Percentiles rank a stretch among this genome's conserved stretches.
Conservation (phyloP, 1,140 invertebrate species). For the Ruditapes philippinarum region DNA sequence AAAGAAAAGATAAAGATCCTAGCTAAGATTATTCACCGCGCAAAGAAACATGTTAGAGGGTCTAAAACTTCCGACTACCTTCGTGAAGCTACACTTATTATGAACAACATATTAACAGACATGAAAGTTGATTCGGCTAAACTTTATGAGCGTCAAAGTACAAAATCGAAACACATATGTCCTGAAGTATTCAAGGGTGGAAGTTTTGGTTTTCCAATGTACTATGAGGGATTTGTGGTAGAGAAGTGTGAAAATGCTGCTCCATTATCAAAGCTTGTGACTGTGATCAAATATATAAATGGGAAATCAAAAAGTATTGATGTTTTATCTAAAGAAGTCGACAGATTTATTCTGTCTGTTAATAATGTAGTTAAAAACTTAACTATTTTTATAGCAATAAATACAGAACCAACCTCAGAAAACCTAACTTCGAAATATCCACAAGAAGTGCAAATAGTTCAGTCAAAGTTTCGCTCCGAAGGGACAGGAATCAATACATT, state of each 20-base stretch:
- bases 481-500: constrained; percentile 74
- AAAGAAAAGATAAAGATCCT: neutral
- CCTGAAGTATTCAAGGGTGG: constrained; percentile 67
- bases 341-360: neutral
- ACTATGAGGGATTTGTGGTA: constrained; percentile 68
- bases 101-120: constrained; percentile 28
- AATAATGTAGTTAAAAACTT: neutral
- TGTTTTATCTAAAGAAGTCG: neutral
- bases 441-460: neutral
- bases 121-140: neutral
- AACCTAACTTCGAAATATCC: neutral
- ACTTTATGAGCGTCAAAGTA: neutral
- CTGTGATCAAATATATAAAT: constrained; percentile 34
- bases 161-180: constrained; percentile 53
- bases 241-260: constrained; percentile 55
- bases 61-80: constrained; percentile 56
- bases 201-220: constrained; percentile 68
- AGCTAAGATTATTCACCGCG: neutral
- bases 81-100: constrained; percentile 7
- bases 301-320: neutral
- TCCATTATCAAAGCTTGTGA: constrained; percentile 40
- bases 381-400: neutral
- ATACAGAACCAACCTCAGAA: neutral
- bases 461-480: neutral
- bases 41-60: constrained; percentile 62